phyloP scores from a whole-genome alignment of 1,140 invertebrate species.

The Brachionus asplanchnoidis region DNA sequence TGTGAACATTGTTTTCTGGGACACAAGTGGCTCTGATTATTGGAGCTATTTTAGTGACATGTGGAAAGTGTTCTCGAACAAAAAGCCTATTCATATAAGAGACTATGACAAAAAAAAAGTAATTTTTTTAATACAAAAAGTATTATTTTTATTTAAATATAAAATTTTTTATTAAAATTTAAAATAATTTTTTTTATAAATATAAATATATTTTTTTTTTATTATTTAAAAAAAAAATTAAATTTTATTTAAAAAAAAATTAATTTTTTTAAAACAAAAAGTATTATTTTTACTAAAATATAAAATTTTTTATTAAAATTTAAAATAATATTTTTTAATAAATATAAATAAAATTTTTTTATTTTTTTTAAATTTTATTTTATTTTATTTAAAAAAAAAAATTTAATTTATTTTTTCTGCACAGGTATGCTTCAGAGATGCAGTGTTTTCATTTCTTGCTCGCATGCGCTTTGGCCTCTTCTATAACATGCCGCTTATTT shows the following conservation, averaged over 20 bases:
- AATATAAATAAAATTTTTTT: no score
- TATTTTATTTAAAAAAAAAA: conserved; percentile 20
- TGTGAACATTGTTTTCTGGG: conserved; percentile 87
- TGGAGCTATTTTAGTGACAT: conserved; percentile 68
- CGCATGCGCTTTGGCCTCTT: conserved; percentile 93
- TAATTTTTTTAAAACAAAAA: conserved; percentile 42
- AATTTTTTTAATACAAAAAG: conserved; percentile 42
- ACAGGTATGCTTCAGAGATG: conserved; percentile 75
- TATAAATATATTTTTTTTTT: no score
- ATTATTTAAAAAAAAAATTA: no score
- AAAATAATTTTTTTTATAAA: no score
- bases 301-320: no score
- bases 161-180: no score
- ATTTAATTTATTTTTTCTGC: conserved; percentile 45
- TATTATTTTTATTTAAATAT: no score
- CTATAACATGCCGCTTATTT: conserved; percentile 94
- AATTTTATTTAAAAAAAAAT: no score
- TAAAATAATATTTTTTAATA: no score
- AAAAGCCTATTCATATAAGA: conserved; percentile 78
- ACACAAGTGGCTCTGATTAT: conserved; percentile 64
- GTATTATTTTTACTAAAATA: no score
- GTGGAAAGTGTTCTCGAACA: conserved; percentile 80
- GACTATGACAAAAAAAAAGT: conserved; percentile 58
- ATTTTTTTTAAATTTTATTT: no score
- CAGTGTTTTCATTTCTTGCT: conserved; percentile 85